Evolutionary conservation across 1,140 invertebrate species (phyloP), one percentile per base, ranked within the genome.

Genomic region (Pogonus chalceus): DNA sequence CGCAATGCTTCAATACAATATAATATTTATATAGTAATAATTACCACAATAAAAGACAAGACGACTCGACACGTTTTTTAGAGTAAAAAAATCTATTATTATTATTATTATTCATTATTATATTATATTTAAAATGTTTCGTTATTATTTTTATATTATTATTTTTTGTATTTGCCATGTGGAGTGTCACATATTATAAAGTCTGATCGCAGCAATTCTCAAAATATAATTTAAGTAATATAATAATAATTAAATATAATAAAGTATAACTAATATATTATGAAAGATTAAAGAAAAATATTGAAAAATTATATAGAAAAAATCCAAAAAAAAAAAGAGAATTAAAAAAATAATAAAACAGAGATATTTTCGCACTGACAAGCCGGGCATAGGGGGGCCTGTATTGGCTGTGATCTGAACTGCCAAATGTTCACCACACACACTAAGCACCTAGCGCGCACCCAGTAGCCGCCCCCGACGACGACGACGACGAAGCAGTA

Each of bases 131-230:
- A 58, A 66, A 63, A 60, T 61, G 63, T 64, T 65, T 66, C 62
- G 65, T 68, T 66, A 60, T 64, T 67, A 63, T 64, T 65, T 67
- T 54, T 60, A n/a, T n/a, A 63, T 62, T 64, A 63, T 65, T 60
- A 65, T 67, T 68, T 65, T 65, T 65, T 65, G 65, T 59, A 66
- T 65, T 62, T 57, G 63, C 61, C 63, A 35, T 53, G 60, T 65
- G 60, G 61, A 56, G 50, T 57, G 61, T 65, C 62, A 66, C 62
- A 60, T 64, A 59, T 62, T 67, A 31, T 64, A 62, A 69, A 69
- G 67, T 69, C 67, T 69, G 67, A 69, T 62, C 59, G 21, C 65
- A 69, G 65, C 67, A 69, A 69, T 69, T 69, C 65, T 68, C 67
- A 68, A 65, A 63, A 66, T 68, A 68, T 69, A 65, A 65, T 66